Conservation (phyloP, 1,140 invertebrate species). For the Drosophila orena region DNA sequence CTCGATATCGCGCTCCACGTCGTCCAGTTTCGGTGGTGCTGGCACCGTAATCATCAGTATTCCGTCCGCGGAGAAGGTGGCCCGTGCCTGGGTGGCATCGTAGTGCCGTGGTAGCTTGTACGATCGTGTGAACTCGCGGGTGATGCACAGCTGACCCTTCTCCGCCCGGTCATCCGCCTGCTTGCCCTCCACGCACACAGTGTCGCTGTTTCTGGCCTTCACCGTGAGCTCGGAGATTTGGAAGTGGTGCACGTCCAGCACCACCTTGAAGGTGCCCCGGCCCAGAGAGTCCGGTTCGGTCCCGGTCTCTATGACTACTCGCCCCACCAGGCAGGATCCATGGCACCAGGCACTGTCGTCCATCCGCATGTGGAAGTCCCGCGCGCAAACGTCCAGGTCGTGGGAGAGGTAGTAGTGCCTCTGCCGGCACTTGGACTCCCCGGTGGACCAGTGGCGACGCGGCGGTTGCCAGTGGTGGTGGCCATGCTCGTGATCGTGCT, state of each 20-base stretch:
- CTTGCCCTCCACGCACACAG: slow-evolving; percentile 71
- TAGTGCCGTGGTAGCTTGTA: slow-evolving; percentile 81
- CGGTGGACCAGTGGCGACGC: slow-evolving; percentile 65
- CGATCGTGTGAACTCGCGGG: slow-evolving; percentile 68
- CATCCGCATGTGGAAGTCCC: slow-evolving; percentile 73
- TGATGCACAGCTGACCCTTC: slow-evolving; percentile 71
- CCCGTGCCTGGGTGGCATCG: slow-evolving; percentile 73
- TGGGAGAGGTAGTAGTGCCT: slow-evolving; percentile 66
- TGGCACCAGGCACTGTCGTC: slow-evolving; percentile 78
- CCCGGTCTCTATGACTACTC: slow-evolving; percentile 73
- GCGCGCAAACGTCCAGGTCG: slow-evolving; percentile 74
- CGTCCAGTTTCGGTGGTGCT: slow-evolving; percentile 78
- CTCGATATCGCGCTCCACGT: slow-evolving; percentile 77
- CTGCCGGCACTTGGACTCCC: slow-evolving; percentile 69
- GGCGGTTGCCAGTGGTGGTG: slow-evolving; percentile 66
- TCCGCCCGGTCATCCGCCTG: slow-evolving; percentile 74
- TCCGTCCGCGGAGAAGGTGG: slow-evolving; percentile 79
- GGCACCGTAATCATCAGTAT: slow-evolving; percentile 80
- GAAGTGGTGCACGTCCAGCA: slow-evolving; percentile 80
- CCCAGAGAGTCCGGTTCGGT: slow-evolving; percentile 70
- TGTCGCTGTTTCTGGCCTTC: slow-evolving; percentile 77
- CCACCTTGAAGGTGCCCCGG: slow-evolving; percentile 77
- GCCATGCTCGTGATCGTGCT: slow-evolving; percentile 64
- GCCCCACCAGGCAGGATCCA: slow-evolving; percentile 72
- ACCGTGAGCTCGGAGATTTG: slow-evolving; percentile 67